Percentiles rank a stretch among this genome's conserved stretches.
phyloP scores from a whole-genome alignment of 2,888 invertebrate species.

The Digitonthophagus gazella region DNA sequence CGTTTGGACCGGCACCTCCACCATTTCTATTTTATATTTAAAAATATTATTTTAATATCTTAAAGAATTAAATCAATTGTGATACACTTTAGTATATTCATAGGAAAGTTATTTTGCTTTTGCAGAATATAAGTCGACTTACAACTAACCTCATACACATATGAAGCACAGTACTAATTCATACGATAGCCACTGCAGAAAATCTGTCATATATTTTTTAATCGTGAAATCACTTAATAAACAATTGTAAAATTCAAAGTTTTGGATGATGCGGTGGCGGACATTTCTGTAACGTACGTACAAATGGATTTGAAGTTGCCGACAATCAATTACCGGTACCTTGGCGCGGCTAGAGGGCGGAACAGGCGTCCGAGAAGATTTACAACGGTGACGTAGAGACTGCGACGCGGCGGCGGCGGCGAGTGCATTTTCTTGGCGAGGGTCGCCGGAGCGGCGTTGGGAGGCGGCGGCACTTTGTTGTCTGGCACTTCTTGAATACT shows the following conservation, averaged over 20 bases:
- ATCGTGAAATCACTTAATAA: no score
- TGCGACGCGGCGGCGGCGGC: background rate
- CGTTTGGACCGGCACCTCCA: no score
- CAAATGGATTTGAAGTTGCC: background rate
- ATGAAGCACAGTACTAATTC: no score
- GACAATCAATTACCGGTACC: constrained; percentile 3
- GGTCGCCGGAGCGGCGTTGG: constrained; percentile 1
- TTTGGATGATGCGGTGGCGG: background rate
- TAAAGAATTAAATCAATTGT: no score
- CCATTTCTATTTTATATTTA: no score
- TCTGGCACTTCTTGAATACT: constrained; percentile 16
- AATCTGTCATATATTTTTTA: no score
- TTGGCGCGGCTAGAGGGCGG: background rate
- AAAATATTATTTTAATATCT: no score
- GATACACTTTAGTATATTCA: no score
- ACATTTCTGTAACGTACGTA: background rate
- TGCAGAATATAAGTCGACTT: no score
- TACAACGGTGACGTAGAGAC: background rate
- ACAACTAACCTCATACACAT: no score
- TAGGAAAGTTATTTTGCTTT: no score
- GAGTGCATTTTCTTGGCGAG: constrained; percentile 10
- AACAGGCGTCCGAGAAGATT: background rate
- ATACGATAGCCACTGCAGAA: no score
- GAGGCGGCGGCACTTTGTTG: constrained; percentile 7
- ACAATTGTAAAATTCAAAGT: background rate